Percentiles rank a stretch among this genome's conserved stretches.
Conservation (phyloP, 2,113 vertebrate genomes). For the Psophia crepitans region DNA sequence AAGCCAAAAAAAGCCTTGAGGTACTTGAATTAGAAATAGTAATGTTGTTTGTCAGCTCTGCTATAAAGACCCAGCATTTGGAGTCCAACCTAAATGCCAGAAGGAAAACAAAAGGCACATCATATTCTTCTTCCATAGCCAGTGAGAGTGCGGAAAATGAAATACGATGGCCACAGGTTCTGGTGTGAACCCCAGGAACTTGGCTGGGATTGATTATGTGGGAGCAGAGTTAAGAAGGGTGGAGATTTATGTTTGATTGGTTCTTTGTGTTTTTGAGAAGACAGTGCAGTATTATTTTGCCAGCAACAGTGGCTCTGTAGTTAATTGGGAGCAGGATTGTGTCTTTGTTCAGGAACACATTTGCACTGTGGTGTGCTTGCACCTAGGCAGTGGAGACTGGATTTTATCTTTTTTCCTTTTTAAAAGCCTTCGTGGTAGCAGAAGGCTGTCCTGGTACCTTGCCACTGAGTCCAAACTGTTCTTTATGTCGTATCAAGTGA, state of each 20-base stretch:
- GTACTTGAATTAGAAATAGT: constrained; percentile 7
- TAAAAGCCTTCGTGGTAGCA: background rate
- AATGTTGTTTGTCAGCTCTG: constrained; percentile 30
- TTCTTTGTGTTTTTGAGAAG: background rate
- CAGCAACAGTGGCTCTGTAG: constrained; percentile 50
- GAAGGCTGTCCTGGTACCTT: background rate
- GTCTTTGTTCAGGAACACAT: background rate
- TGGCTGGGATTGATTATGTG: constrained; percentile 5
- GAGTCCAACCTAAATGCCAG: constrained; percentile 10
- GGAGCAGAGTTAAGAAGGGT: background rate
- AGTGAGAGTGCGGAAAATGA: background rate
- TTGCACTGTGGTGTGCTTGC: background rate
- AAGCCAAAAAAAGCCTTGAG: constrained; percentile 1
- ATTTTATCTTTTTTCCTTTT: background rate
- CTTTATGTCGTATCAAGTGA: background rate
- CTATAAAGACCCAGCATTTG: background rate
- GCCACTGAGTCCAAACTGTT: background rate
- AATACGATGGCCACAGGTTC: constrained; percentile 25
- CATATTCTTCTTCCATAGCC: background rate
- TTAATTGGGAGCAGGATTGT: constrained; percentile 36
- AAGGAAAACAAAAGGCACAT: constrained; percentile 14
- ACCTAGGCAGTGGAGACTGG: background rate
- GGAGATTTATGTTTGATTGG: constrained; percentile 2
- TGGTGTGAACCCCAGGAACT: constrained; percentile 43
- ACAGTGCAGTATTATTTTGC: background rate